Conservation (phyloP, 2,888 invertebrate species). For the Drosophila niveifrons region DNA sequence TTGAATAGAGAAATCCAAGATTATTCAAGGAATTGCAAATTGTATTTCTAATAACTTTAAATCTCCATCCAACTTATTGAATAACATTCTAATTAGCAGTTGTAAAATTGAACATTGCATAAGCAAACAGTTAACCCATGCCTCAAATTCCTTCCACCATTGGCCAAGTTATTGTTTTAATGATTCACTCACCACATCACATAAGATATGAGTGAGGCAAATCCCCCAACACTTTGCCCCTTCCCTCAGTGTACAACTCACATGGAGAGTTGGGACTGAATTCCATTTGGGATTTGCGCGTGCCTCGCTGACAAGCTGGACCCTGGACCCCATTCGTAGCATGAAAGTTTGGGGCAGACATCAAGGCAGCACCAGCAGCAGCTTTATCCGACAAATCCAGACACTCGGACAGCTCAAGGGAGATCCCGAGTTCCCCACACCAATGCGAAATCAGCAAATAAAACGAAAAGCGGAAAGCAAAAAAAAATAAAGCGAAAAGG, state of each 20-base stretch:
- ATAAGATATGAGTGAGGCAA: constrained; percentile 37
- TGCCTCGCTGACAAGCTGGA: constrained; percentile 59
- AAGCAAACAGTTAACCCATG: not conserved
- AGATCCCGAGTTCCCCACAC: constrained; percentile 59
- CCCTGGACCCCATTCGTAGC: constrained; percentile 17
- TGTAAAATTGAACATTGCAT: not conserved
- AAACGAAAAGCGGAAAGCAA: constrained; percentile 21
- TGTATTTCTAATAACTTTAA: not conserved
- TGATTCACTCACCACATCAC: constrained; percentile 54
- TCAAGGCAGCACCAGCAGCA: constrained; percentile 56
- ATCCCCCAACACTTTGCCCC: constrained; percentile 8
- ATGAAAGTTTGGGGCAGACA: constrained; percentile 39
- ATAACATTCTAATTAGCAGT: not conserved
- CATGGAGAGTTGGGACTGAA: constrained; percentile 35
- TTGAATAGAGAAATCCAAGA: too few relatives aligned
- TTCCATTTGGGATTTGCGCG: constrained; percentile 77
- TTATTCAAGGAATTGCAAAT: too few relatives aligned
- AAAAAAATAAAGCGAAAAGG: not conserved
- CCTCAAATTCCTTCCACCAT: not conserved
- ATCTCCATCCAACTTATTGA: not conserved
- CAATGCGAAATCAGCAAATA: constrained; percentile 21
- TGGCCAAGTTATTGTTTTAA: constrained; percentile 30
- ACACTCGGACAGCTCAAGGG: constrained; percentile 67
- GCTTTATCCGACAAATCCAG: constrained; percentile 56
- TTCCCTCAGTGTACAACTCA: not conserved